phyloP scores from a whole-genome alignment of 2,888 invertebrate species.

The Terebella lapidaria region DNA sequence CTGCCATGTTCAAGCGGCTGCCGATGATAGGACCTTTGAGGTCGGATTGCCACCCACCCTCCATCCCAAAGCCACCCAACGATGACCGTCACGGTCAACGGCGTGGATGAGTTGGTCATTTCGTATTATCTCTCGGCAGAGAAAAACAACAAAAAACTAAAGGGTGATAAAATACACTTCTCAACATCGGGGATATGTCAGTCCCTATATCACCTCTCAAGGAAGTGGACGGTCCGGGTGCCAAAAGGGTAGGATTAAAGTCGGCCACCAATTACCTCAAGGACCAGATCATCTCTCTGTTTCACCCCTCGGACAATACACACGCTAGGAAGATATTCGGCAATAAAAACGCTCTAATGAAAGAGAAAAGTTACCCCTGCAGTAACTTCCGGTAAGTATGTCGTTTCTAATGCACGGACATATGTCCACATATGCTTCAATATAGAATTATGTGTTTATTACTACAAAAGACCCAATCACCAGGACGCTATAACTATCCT shows the following conservation, averaged over 20 bases:
- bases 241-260: neutral
- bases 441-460: too few relatives aligned
- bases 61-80: constrained; percentile 31
- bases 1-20: constrained; percentile 14
- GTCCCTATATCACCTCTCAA: constrained; percentile 79
- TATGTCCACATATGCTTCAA: too few relatives aligned
- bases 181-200: constrained; percentile 72
- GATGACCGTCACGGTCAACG: constrained; percentile 47
- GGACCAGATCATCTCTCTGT: constrained; percentile 60
- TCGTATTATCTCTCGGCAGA: constrained; percentile 46
- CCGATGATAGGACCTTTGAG: constrained; percentile 6
- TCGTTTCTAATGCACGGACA: too few relatives aligned
- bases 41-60: neutral
- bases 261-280: constrained; percentile 46
- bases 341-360: constrained; percentile 97
- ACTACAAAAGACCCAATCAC: too few relatives aligned
- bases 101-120: constrained; percentile 31
- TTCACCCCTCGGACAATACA: constrained; percentile 99
- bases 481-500: too few relatives aligned
- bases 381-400: constrained; percentile 92
- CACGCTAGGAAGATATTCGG: constrained; percentile 99
- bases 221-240: constrained; percentile 11
- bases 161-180: neutral
- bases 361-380: constrained; percentile 98
- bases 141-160: constrained; percentile 40